A percentile compares a stretch with the other conserved stretches of the same genome.
These are phyloP conservation scores for Hippoglossus hippoglossus DNA, from an alignment of 2,797 vertebrate genomes.

Conservation along the genomic window DNA sequence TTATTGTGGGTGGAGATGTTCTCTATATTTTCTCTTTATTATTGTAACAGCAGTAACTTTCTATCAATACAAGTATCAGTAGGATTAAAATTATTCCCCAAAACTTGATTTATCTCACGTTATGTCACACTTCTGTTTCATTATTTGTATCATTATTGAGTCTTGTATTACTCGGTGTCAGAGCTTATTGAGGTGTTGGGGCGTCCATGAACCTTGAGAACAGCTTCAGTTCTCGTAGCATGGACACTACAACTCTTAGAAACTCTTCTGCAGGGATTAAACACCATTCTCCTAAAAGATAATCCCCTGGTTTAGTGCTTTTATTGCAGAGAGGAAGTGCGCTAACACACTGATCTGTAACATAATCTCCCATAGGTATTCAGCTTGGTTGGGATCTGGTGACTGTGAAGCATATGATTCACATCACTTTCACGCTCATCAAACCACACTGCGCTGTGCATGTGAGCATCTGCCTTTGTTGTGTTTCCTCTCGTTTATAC, in stretches of 20 bases:
- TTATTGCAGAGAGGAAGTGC: background rate
- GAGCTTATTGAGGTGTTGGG: background rate
- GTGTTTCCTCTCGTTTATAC: too few relatives aligned
- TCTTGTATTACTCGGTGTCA: background rate
- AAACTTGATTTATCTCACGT: too few relatives aligned
- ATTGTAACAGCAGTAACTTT: background rate
- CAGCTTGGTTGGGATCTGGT: background rate
- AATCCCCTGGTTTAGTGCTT: background rate
- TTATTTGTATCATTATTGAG: background rate
- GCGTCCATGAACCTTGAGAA: background rate
- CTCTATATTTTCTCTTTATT: background rate
- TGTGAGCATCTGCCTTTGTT: too few relatives aligned
- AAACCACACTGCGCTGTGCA: background rate
- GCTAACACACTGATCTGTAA: background rate
- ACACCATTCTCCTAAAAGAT: background rate
- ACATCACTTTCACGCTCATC: background rate
- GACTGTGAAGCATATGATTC: background rate
- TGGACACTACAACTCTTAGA: background rate
- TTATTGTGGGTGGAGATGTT: background rate
- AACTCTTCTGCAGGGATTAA: background rate
- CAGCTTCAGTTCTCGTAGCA: background rate
- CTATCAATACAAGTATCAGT: background rate
- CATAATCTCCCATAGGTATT: background rate
- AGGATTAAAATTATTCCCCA: too few relatives aligned
- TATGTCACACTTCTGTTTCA: too few relatives aligned